These are phyloP conservation scores for Phyllostomus hastatus DNA, from an alignment of 2,113 vertebrate genomes.

Conservation along the genomic window DNA sequence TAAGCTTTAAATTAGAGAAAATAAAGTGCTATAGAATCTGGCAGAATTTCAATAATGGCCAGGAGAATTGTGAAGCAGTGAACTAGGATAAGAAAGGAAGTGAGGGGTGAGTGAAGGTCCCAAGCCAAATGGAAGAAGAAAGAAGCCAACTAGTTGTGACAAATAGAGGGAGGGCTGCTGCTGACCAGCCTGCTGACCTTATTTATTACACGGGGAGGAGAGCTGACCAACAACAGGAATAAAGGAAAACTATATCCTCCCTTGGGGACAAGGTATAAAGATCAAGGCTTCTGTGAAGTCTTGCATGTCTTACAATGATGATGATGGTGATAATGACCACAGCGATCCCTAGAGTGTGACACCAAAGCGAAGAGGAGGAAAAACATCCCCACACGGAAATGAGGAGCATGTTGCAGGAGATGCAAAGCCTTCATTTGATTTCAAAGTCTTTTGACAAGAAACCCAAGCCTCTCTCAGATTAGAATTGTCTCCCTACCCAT, in stretches of 20 bases:
- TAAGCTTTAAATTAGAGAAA: background rate
- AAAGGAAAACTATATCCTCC: conserved; percentile 43
- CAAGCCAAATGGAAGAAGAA: conserved; percentile 55
- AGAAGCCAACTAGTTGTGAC: conserved; percentile 48
- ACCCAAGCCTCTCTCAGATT: background rate
- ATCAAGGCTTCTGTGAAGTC: conserved; percentile 56
- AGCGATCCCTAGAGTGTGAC: conserved; percentile 46
- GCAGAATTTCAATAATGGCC: background rate
- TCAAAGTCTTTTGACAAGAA: background rate
- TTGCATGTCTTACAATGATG: conserved; percentile 21
- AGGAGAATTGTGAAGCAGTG: background rate
- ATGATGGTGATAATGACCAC: conserved; percentile 59
- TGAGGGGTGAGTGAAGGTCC: conserved; percentile 29
- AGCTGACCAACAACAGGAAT: background rate
- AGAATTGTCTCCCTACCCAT: background rate
- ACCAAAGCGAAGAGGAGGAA: background rate
- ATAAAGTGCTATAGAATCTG: background rate
- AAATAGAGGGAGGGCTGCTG: background rate
- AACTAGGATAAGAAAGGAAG: conserved; percentile 42
- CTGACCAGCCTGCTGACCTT: conserved; percentile 52
- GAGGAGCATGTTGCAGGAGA: background rate
- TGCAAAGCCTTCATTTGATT: conserved; percentile 1
- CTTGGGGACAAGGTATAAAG: conserved; percentile 60
- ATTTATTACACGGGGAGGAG: conserved; percentile 17
- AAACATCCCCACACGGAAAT: conserved; percentile 3